A percentile compares a stretch with the other conserved stretches of the same genome.
Evolutionary conservation across 2,113 vertebrate genomes (phyloP).

Genomic region (Andinoacara biseriatus): DNA sequence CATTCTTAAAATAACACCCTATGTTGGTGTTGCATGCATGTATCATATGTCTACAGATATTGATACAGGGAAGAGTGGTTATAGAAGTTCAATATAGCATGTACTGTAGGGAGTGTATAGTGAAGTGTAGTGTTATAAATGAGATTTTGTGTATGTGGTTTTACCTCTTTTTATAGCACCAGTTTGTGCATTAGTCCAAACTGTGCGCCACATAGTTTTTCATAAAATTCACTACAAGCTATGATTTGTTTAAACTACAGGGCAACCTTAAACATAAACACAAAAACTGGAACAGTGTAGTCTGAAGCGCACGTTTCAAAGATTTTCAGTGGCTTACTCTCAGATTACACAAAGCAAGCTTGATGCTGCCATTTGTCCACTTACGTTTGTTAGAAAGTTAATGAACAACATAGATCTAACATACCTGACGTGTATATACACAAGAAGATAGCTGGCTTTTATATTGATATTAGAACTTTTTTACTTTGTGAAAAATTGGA

Average conservation of each 20-base stretch:
- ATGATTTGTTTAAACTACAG: neutral
- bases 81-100: neutral
- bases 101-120: rapidly evolving
- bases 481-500: no score
- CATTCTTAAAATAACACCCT: neutral
- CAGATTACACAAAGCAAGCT: no score
- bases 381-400: no score
- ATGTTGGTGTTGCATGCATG: neutral
- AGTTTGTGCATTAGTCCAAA: neutral
- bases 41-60: neutral
- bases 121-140: neutral
- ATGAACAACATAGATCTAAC: neutral
- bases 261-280: neutral
- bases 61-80: neutral
- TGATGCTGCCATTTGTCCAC: no score
- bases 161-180: neutral
- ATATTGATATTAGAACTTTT: no score
- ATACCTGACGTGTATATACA: neutral
- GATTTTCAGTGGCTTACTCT: neutral
- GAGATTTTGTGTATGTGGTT: neutral
- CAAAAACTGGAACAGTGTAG: neutral
- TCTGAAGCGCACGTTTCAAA: neutral
- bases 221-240: neutral
- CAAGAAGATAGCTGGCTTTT: rapidly evolving
- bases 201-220: neutral